phyloP scores from a whole-genome alignment of 2,797 vertebrate genomes.

The Esox lucius region DNA sequence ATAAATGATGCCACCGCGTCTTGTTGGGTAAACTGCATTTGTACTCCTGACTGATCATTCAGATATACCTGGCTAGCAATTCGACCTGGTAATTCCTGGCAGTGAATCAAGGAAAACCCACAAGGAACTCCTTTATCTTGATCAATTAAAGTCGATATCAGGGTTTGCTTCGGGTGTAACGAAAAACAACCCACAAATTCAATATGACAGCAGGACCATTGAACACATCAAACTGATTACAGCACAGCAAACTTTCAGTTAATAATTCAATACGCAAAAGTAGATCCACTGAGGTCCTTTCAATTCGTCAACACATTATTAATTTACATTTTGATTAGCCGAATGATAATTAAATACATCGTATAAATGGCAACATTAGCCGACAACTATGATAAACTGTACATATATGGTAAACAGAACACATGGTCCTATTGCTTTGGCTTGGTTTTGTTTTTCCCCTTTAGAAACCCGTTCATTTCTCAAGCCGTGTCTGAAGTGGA shows the following conservation, averaged over 20 bases:
- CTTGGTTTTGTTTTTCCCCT: no score
- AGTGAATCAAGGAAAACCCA: neutral
- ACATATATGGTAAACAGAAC: neutral
- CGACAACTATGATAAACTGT: neutral
- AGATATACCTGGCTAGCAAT: neutral
- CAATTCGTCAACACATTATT: neutral
- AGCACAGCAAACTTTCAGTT: neutral
- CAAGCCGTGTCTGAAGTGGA: neutral
- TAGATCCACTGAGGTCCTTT: neutral
- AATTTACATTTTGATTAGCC: neutral
- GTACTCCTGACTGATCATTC: neutral
- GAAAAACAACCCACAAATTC: neutral
- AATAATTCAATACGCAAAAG: neutral
- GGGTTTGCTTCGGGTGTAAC: neutral
- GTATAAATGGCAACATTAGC: neutral
- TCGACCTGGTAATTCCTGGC: neutral
- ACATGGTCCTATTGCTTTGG: neutral
- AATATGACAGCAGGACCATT: neutral
- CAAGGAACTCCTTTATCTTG: neutral
- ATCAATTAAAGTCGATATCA: neutral
- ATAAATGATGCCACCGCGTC: no score
- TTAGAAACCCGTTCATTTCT: neutral
- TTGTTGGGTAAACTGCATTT: no score
- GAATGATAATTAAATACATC: neutral
- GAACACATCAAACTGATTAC: neutral